Evolutionary conservation across 2,888 invertebrate genomes (phyloP).

Genomic region (Neoascia interrupta): DNA sequence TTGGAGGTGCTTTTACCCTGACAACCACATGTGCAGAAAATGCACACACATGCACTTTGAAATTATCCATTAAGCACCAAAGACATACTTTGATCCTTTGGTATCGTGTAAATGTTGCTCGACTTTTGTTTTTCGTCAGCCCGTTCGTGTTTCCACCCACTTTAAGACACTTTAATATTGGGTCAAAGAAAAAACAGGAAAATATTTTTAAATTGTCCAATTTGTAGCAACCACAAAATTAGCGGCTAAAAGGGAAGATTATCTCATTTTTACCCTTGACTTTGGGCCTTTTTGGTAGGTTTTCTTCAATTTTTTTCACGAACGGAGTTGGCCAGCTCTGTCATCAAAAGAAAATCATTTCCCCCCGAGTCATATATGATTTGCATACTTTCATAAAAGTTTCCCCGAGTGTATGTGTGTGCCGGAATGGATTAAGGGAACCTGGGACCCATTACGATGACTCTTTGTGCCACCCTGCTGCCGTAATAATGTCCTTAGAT

Average conservation of each 20-base stretch:
- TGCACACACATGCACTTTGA: constrained; percentile 9
- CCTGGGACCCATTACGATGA: constrained; percentile 48
- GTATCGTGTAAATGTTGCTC: constrained; percentile 17
- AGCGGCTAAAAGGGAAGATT: constrained; percentile 22
- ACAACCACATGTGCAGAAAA: too few relatives aligned
- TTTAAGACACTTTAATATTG: constrained; percentile 10
- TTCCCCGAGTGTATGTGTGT: constrained; percentile 12
- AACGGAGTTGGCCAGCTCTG: constrained; percentile 7
- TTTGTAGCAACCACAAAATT: constrained; percentile 34
- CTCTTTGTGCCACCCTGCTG: too few relatives aligned
- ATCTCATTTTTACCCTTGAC: constrained; percentile 53
- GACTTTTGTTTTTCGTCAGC: constrained; percentile 7
- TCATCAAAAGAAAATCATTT: constrained; percentile 59
- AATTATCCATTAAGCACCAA: constrained; percentile 32
- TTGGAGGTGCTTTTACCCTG: too few relatives aligned
- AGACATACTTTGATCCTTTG: constrained; percentile 53
- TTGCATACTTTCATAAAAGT: constrained; percentile 63
- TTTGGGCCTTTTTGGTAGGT: constrained; percentile 28
- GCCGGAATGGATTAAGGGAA: too few relatives aligned
- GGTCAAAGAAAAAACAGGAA: background rate
- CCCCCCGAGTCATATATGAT: constrained; percentile 63
- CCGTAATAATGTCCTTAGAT: too few relatives aligned
- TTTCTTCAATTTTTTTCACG: constrained; percentile 3
- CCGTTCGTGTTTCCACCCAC: background rate
- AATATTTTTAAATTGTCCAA: constrained; percentile 45